Percentiles rank a stretch among this genome's conserved stretches.
These are phyloP conservation scores for Operophtera brumata DNA, from an alignment of 2,888 invertebrate genomes.

Conservation along the genomic window DNA sequence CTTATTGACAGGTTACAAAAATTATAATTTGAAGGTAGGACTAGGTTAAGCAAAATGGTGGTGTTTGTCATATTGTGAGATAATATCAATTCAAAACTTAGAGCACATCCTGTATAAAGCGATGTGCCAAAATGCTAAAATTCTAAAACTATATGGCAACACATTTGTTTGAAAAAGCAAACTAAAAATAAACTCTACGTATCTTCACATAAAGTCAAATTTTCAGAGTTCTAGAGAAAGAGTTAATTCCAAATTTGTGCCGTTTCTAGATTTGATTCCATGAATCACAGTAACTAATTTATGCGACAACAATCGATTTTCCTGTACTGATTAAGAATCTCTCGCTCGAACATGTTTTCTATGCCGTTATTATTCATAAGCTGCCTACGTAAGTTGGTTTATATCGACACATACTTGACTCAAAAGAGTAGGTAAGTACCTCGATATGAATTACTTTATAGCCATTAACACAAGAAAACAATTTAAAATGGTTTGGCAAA, in stretches of 20 bases:
- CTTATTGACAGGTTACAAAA: conserved; percentile 19
- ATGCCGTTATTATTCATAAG: conserved; percentile 23
- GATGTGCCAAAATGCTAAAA: too few relatives aligned
- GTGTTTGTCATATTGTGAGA: too few relatives aligned
- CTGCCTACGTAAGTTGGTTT: conserved; percentile 5
- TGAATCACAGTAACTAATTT: neutral
- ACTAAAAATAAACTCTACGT: neutral
- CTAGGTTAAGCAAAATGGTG: neutral
- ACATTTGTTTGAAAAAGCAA: neutral
- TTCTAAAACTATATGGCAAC: neutral
- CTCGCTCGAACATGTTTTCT: neutral
- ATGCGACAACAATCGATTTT: neutral
- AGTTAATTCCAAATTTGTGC: neutral
- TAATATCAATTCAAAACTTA: too few relatives aligned
- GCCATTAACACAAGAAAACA: too few relatives aligned
- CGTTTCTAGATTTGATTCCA: neutral
- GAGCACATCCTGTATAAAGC: too few relatives aligned
- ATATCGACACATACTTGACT: neutral
- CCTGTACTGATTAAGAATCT: too few relatives aligned
- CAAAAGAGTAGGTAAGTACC: neutral
- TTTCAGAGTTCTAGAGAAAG: too few relatives aligned
- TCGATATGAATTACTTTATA: too few relatives aligned
- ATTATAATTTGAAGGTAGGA: neutral
- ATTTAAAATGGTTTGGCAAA: too few relatives aligned
- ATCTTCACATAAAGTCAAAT: too few relatives aligned